Percentiles rank a stretch among this genome's conserved stretches.
Evolutionary conservation across 2,888 invertebrate species (phyloP).

Genomic region (Tinea semifulvella): DNA sequence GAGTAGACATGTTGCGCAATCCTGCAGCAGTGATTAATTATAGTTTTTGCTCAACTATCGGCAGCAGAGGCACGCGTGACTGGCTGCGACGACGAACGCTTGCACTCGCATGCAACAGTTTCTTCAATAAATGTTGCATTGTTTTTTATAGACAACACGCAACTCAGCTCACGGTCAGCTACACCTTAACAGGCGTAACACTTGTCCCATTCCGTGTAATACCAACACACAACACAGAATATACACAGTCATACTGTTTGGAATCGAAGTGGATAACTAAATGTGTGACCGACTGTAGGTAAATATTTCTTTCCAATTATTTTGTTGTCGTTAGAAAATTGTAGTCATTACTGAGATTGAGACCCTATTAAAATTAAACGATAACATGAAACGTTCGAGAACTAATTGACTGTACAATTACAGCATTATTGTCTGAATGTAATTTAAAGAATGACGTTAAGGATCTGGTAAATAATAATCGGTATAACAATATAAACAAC

Average conservation of each 20-base stretch:
- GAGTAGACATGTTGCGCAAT: constrained; percentile 26
- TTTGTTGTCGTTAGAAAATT: background rate
- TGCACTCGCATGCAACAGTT: constrained; percentile 16
- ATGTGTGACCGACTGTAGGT: no score
- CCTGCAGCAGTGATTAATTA: constrained; percentile 24
- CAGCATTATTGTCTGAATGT: no score
- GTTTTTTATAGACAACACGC: constrained; percentile 17
- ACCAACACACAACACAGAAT: no score
- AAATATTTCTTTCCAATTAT: background rate
- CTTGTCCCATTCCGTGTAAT: background rate
- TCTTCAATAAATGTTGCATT: constrained; percentile 17
- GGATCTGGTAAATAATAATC: no score
- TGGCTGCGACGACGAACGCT: constrained; percentile 22
- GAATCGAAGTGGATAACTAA: no score
- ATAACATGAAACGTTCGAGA: no score
- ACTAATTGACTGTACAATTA: no score
- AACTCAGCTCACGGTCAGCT: constrained; percentile 14
- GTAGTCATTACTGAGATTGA: background rate
- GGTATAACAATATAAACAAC: background rate
- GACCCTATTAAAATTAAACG: no score
- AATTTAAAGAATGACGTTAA: no score
- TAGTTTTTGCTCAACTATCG: constrained; percentile 21
- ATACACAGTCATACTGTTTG: no score
- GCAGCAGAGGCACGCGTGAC: constrained; percentile 25
- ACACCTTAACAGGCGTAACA: constrained; percentile 8